Conservation (phyloP, 1,140 invertebrate genomes). For the Calephelis nemesis region DNA sequence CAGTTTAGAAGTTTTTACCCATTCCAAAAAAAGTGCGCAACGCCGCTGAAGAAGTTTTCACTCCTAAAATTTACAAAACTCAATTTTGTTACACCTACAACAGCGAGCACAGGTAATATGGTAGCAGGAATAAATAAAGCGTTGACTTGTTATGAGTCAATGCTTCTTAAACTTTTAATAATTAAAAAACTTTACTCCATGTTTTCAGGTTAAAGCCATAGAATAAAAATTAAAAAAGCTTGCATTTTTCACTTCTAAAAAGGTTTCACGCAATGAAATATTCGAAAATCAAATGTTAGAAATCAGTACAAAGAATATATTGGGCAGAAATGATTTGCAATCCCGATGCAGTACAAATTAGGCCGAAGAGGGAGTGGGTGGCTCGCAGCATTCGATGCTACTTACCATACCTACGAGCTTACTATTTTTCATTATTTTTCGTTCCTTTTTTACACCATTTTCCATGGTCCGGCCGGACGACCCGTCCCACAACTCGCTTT, state of each 20-base stretch:
- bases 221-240: too few species aligned
- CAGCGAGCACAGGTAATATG: too few species aligned
- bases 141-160: too few species aligned
- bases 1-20: too few species aligned
- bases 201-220: too few species aligned
- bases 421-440: constrained; percentile 59
- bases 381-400: constrained; percentile 44
- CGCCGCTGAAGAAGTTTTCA: too few species aligned
- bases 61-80: too few species aligned
- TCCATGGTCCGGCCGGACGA: constrained; percentile 56
- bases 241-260: neutral
- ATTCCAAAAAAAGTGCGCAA: too few species aligned
- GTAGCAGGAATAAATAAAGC: too few species aligned
- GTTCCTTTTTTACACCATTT: constrained; percentile 66
- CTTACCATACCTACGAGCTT: constrained; percentile 64
- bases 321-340: constrained; percentile 18
- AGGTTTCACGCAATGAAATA: neutral
- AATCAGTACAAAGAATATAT: constrained; percentile 19
- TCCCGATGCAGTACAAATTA: constrained; percentile 31
- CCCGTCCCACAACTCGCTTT: constrained; percentile 45
- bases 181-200: too few species aligned
- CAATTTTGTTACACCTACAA: too few species aligned
- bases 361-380: constrained; percentile 17
- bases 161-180: too few species aligned
- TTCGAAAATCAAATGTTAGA: constrained; percentile 16